phyloP scores from a whole-genome alignment of 2,113 vertebrate species.

The Brienomyrus brachyistius region DNA sequence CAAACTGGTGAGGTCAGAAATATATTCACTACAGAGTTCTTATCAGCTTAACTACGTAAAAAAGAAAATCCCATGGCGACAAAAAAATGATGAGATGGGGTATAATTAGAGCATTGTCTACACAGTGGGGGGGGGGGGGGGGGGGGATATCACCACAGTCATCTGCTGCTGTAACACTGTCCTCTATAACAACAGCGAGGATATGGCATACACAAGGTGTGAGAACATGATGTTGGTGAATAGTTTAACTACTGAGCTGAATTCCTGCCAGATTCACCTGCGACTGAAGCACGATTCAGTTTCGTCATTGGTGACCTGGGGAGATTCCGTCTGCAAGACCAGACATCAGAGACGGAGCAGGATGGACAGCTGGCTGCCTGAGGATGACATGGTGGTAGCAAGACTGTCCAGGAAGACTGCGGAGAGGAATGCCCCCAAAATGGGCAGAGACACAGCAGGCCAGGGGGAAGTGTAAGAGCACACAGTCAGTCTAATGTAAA shows the following conservation, averaged over 20 bases:
- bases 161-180: not conserved
- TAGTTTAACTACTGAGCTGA: not conserved
- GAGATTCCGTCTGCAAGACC: not conserved
- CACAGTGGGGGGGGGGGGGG: not conserved
- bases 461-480: too few species aligned
- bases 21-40: not conserved
- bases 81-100: not conserved
- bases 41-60: not conserved
- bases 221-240: not conserved
- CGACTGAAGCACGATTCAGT: not conserved
- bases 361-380: too few species aligned
- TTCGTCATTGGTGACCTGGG: not conserved
- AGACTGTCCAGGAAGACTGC: too few species aligned
- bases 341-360: not conserved
- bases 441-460: too few species aligned
- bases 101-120: not conserved
- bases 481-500: not conserved
- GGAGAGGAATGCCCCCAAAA: too few species aligned
- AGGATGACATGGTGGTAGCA: too few species aligned
- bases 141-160: not conserved
- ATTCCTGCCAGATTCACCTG: not conserved
- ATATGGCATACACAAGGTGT: not conserved
- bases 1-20: not conserved
- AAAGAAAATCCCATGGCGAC: not conserved
- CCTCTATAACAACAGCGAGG: not conserved